Conservation (phyloP, 2,113 vertebrate genomes). For the Perccottus glenii region DNA sequence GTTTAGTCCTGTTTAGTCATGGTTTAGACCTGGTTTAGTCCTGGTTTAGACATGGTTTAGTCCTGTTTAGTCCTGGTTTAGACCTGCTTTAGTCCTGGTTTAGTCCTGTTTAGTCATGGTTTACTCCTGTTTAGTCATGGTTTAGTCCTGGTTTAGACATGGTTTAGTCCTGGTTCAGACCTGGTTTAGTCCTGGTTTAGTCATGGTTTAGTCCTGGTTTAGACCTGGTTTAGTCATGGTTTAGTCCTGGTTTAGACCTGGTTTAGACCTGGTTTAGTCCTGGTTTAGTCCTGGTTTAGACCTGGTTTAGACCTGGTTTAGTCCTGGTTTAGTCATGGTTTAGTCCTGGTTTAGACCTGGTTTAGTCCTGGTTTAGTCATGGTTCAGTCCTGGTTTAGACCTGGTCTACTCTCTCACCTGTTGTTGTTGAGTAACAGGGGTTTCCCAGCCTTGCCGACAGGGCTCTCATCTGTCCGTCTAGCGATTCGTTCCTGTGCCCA, state of each 20-base stretch:
- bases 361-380: neutral
- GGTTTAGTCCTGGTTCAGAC: neutral
- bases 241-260: no score
- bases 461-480: slow-evolving; percentile 63
- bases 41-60: no score
- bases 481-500: slow-evolving; percentile 76
- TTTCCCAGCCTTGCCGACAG: slow-evolving; percentile 74
- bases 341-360: neutral
- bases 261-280: no score
- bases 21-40: no score
- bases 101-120: no score
- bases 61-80: no score
- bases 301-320: neutral
- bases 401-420: slow-evolving; percentile 11
- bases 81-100: no score
- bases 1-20: no score
- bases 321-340: neutral
- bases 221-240: no score
- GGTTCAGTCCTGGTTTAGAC: neutral
- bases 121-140: no score
- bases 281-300: neutral
- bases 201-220: neutral
- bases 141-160: neutral
- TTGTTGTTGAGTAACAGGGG: slow-evolving; percentile 36
- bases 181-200: neutral